Evolutionary conservation across 2,113 vertebrate species (phyloP), one percentile per base, ranked within the genome.

Genomic region (Zootoca vivipara): DNA sequence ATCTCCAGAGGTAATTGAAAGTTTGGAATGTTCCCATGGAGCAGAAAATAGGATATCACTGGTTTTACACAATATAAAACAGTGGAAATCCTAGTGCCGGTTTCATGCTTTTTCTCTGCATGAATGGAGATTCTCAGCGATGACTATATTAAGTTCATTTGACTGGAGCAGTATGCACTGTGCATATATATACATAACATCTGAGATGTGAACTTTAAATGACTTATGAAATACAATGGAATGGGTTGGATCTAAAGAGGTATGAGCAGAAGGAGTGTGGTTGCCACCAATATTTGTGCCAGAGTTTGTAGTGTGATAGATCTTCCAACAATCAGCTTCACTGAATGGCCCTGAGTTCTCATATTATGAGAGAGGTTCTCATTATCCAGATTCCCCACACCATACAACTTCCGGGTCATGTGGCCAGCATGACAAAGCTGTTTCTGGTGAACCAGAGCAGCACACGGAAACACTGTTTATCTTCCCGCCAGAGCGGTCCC

Each of bases 51-150:
- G 0, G 4, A 62, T 89, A 92, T 70, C 92, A 82, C 82, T 77
- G 35, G 5, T 74, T 78, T 8, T 89, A 90, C 85, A 65, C 46
- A 89, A 77, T 7, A 81, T 78, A 87, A 73, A 89, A 72, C 0
- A 2, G 69, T 77, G 91, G 88, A 91, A 93, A 86, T 78, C 78
- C 20, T 70, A 33, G 69, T 77, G 18, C 26, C 70, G 4, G 16
- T 90, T 24, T 64, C 70, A 52, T 67, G 38, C 10, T 89, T 46
- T 18, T 56, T 85, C 73, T 83, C 35, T 52, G 40, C 65, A 35
- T 62, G 56, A 93, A 74, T n/a, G 78, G 89, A 89, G 22, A 28
- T 52, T 86, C 75, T 83, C 88, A 78, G 72, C 82, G 92, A 82
- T 0, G 0, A 62, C 38, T 69, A 18, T 78, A 15, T 75, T 85